Conservation (phyloP, 1,140 invertebrate genomes). For the Chlorops oryzae region DNA sequence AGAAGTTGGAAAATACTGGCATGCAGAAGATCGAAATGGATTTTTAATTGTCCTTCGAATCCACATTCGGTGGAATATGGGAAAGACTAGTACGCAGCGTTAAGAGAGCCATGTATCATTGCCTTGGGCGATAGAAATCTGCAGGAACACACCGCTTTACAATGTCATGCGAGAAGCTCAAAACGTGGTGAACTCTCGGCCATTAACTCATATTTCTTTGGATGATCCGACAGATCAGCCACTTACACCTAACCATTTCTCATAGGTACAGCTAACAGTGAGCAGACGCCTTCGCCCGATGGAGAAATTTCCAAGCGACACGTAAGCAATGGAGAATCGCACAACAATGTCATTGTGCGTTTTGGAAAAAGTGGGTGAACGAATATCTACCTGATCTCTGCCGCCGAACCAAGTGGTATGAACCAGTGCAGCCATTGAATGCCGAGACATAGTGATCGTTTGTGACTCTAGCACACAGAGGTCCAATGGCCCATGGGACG, state of each 20-base stretch:
- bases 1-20: background rate
- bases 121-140: slow-evolving; percentile 17
- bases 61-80: slow-evolving; percentile 23
- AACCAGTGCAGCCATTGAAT: too few species aligned
- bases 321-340: slow-evolving; percentile 14
- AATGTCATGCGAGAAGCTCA: slow-evolving; percentile 25
- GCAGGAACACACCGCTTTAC: slow-evolving; percentile 20
- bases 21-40: slow-evolving; percentile 11
- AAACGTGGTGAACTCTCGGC: slow-evolving; percentile 24
- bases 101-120: slow-evolving; percentile 19
- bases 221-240: slow-evolving; percentile 25
- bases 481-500: slow-evolving; percentile 1
- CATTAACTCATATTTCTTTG: slow-evolving; percentile 26
- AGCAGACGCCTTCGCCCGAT: background rate
- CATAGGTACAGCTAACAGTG: slow-evolving; percentile 5
- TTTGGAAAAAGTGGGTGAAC: slow-evolving; percentile 14
- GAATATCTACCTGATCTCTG: slow-evolving; percentile 15
- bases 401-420: slow-evolving; percentile 15
- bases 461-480: background rate
- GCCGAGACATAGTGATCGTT: too few species aligned
- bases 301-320: background rate
- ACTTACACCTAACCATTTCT: slow-evolving; percentile 16
- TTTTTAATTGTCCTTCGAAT: slow-evolving; percentile 10
- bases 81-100: slow-evolving; percentile 22
- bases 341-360: slow-evolving; percentile 6